Percentiles rank a stretch among this genome's conserved stretches.
Conservation (phyloP, 2,888 invertebrate species). For the Alloscopus bannaensis region DNA sequence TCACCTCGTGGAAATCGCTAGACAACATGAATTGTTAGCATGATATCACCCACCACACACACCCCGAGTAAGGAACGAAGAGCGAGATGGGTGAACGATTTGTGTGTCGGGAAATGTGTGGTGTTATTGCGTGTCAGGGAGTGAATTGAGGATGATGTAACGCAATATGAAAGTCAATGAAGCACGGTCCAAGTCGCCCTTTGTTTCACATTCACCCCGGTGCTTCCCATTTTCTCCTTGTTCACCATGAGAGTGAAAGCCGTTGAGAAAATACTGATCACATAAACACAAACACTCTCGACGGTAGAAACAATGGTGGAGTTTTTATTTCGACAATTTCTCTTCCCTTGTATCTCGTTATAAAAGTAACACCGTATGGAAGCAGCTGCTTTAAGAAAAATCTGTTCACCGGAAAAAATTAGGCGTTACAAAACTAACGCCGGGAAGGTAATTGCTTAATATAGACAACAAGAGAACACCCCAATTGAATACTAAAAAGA, state of each 20-base stretch:
- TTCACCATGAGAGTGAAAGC: constrained; percentile 4
- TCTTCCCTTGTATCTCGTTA: too few species aligned
- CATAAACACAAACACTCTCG: too few species aligned
- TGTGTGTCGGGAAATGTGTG: not conserved
- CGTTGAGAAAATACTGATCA: too few species aligned
- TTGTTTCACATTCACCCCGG: not conserved
- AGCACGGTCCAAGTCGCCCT: not conserved
- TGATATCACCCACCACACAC: not conserved
- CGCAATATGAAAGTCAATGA: constrained; percentile 20
- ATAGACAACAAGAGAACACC: not conserved
- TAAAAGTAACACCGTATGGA: too few species aligned
- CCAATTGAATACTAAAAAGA: not conserved
- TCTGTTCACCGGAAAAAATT: constrained; percentile 13
- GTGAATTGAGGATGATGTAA: constrained; percentile 21
- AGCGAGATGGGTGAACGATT: too few species aligned
- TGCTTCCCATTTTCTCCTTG: constrained; percentile 7
- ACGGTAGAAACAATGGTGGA: too few species aligned
- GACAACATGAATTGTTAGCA: constrained; percentile 44
- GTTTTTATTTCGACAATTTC: too few species aligned
- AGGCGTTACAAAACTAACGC: not conserved
- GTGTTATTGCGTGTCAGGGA: constrained; percentile 48
- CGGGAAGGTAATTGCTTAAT: constrained; percentile 4
- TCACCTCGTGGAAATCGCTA: constrained; percentile 45
- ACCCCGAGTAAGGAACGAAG: too few species aligned
- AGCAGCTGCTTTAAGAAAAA: not conserved